Evolutionary conservation across 2,113 vertebrate species (phyloP).

Genomic region (Rhodinocichla rosea): DNA sequence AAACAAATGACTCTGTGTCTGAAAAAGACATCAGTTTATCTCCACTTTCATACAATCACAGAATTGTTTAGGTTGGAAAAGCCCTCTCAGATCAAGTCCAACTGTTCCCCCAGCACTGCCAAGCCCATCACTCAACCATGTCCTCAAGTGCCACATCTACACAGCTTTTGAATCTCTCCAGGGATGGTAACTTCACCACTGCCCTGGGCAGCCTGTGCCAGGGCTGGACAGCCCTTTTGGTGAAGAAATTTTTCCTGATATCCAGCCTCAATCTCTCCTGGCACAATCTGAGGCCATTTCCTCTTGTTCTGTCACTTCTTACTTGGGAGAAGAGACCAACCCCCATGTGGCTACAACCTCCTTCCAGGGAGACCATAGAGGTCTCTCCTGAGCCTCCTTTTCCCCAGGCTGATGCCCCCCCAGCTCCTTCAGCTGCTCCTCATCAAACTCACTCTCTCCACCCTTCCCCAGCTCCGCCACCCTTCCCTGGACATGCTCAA

Average conservation of each 20-base stretch:
- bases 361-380: too few species aligned
- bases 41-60: neutral
- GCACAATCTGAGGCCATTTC: neutral
- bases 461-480: neutral
- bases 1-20: neutral
- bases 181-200: neutral
- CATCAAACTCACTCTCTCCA: neutral
- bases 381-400: neutral
- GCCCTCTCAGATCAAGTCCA: neutral
- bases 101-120: neutral
- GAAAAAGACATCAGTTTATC: neutral
- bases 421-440: neutral
- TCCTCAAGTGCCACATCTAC: neutral
- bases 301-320: neutral
- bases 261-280: neutral
- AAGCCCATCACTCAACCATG: neutral
- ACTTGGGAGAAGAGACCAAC: neutral
- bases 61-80: neutral
- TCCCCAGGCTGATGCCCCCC: neutral
- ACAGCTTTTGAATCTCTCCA: neutral
- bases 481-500: neutral
- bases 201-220: neutral
- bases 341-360: neutral
- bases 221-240: neutral
- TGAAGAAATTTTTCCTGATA: neutral